Evolutionary conservation across 2,113 vertebrate genomes (phyloP).

Genomic region (Passer domesticus): DNA sequence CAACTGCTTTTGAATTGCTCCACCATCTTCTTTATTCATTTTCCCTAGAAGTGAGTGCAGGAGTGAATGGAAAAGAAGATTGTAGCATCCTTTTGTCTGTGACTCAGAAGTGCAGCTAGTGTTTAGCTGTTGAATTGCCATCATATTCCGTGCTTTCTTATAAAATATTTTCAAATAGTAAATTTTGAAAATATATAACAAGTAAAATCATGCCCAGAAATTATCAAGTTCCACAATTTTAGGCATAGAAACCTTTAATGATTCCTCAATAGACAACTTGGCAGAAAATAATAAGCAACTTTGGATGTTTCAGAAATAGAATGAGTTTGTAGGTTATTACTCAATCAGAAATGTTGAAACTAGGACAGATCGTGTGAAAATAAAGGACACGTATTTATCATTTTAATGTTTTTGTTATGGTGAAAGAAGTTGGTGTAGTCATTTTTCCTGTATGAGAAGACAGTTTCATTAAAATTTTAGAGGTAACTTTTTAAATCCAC

Average conservation of each 20-base stretch:
- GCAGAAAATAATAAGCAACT: background rate
- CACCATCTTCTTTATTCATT: background rate
- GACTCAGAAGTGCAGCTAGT: background rate
- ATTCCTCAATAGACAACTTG: background rate
- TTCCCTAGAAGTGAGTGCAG: background rate
- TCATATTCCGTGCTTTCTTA: background rate
- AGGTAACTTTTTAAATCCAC: background rate
- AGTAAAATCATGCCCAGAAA: constrained; percentile 25
- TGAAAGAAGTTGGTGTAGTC: background rate
- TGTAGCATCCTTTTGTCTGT: background rate
- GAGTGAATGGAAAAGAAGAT: background rate
- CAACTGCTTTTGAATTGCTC: background rate
- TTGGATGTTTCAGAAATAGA: background rate
- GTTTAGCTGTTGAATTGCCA: background rate
- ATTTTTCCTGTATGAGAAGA: background rate
- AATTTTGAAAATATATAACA: background rate
- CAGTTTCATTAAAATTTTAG: background rate
- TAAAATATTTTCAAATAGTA: constrained; percentile 31
- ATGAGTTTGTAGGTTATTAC: background rate
- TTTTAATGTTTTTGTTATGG: background rate
- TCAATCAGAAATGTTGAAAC: background rate
- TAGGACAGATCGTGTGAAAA: background rate
- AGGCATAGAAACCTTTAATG: background rate
- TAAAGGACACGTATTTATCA: background rate
- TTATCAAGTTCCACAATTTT: background rate